Evolutionary conservation across 2,888 invertebrate species (phyloP), one percentile per base, ranked within the genome.

Genomic region (Rotaria macrura): DNA sequence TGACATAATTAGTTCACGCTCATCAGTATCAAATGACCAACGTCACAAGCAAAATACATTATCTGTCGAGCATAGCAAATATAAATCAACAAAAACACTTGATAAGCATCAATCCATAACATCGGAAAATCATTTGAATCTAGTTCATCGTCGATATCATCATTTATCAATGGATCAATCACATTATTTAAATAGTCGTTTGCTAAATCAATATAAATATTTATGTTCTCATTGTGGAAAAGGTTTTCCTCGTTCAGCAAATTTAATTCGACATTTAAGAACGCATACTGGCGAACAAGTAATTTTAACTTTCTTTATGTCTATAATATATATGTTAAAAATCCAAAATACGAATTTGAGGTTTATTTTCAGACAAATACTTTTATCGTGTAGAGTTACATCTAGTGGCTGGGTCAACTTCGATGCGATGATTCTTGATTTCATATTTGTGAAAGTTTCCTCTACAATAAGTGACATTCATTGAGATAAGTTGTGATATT

Each of bases 201-300:
- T 65, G 9, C 23, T 20, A 20, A 79, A 79, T 43, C 40, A 79
- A 79, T 79, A 86, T 49, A 86, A 86, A 29, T 84, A 86, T 34
- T 79, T 54, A 25, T 86, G 86, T 84, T 52, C 52, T 29, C 84
- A 83, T 74, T 86, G 86, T 72, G 83, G 25, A n/a, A 86, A 85
- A 49, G 34, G 47, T 72, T 99, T 99, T 91, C 99, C 99, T 0
- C 93, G 98, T 9, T 97, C 96, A 52, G 99, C 99, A 0, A 99
- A 99, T 90, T 92, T 99, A 87, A 99, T 98, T 0, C 93, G 99
- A 12, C 98, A 99, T 90, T 92, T 99, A 87, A 93, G 99, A 57
- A 99, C 98, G 0, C 99, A 99, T 91, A 99, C 99, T 0, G 99
- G 99, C 14, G 99, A 79, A 79, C 38, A 79, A 79, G 43, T 79